Evolutionary conservation across 2,888 invertebrate species (phyloP), one percentile per base, ranked within the genome.

Genomic region (Anthrax anthrax): DNA sequence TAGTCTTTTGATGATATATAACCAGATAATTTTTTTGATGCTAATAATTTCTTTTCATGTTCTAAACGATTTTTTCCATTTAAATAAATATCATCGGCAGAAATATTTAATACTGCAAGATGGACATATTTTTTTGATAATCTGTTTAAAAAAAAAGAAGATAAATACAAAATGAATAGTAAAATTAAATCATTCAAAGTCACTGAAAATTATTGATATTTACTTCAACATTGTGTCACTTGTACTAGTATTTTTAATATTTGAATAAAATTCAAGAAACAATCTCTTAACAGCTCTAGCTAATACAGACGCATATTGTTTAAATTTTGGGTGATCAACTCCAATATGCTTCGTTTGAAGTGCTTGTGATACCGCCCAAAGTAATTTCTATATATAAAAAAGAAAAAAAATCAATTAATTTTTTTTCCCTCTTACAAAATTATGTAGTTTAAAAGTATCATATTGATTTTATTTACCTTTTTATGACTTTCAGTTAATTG

Each of bases 341-440:
- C 75, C 75, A 58, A 85, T 78, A 37, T 84, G 83, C 61, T 80
- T 80, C 23, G 72, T 71, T 39, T 83, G 76, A 17, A 87, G 67
- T 1, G 86, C 82, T 58, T 84, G 81, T 3, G 84, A 80, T 5
- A 86, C 84, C 1, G 86, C 85, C 85, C 85, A 86, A 17, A 85
- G 67, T 23, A 87, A 70, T 73, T 87, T 87, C 84, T 63, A 12
- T 18, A 14, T 32, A 39, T 37, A 8, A 18, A n/a, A 44, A 2
- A 39, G 18, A 34, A 37, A 41, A 41, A 16, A 39, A 39, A 29
- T 27, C 16, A 2, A 43, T 23, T n/a, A 23, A 3, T 23, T 23
- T 23, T 23, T 23, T 23, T 23, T 8, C n/a, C n/a, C n/a, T n/a
- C n/a, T n/a, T n/a, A n/a, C n/a, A n/a, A n/a, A n/a, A n/a, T n/a